Evolutionary conservation across 2,113 vertebrate genomes (phyloP).

Genomic region (Camelus dromedarius): DNA sequence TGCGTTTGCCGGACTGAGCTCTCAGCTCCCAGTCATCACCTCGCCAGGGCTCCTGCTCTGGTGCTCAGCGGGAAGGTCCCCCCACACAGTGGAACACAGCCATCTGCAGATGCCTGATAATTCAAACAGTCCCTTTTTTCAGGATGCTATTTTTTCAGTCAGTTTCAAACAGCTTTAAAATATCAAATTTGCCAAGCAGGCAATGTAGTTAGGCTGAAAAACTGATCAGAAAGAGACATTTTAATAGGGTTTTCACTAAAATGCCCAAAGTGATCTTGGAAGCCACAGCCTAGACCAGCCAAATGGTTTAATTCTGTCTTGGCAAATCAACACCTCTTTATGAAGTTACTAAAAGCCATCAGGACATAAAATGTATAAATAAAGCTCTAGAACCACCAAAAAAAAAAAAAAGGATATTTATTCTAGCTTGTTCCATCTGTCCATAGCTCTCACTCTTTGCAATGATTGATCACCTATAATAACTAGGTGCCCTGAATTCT

Average conservation of each 20-base stretch:
- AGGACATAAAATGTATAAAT: not conserved
- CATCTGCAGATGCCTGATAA: not conserved
- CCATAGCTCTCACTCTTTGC: not conserved
- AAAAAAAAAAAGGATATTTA: not conserved
- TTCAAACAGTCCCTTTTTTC: not conserved
- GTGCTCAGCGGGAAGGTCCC: not conserved
- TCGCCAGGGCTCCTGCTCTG: too few species aligned
- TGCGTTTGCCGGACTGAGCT: rapidly evolving
- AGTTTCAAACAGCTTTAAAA: not conserved
- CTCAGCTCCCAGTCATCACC: not conserved
- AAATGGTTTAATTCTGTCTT: slow-evolving; percentile 32
- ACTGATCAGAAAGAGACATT: slow-evolving; percentile 36
- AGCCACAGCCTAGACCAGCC: not conserved
- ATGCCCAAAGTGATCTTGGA: slow-evolving; percentile 37
- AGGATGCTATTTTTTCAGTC: not conserved
- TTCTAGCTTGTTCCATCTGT: not conserved
- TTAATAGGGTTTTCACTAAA: slow-evolving; percentile 7
- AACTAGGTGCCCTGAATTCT: not conserved
- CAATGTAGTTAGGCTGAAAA: not conserved
- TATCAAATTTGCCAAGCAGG: not conserved
- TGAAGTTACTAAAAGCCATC: not conserved
- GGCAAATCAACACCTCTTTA: slow-evolving; percentile 27
- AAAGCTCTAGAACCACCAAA: too few species aligned
- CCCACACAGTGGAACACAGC: not conserved
- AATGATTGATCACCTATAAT: not conserved